Conservation (phyloP, 1,140 invertebrate genomes). For the Euschistus heros region DNA sequence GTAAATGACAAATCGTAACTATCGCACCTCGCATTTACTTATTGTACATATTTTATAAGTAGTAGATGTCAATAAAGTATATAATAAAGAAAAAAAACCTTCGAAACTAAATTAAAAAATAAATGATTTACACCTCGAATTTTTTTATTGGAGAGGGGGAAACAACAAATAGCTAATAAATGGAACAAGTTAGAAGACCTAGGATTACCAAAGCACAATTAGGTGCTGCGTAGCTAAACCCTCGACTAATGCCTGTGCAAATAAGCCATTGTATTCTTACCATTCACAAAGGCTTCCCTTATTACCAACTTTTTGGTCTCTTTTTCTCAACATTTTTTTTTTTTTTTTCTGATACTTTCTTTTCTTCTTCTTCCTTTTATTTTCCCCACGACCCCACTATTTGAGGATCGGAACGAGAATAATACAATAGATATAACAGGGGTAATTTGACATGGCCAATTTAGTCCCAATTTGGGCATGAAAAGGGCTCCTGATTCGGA, state of each 20-base stretch:
- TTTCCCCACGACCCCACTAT: neutral
- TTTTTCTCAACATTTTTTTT: neutral
- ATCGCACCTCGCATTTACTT: too few relatives aligned
- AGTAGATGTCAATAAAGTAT: too few relatives aligned
- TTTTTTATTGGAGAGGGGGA: neutral
- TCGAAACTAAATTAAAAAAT: neutral
- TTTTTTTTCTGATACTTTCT: neutral
- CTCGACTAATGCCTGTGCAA: neutral
- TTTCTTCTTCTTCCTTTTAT: neutral
- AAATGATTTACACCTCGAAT: neutral
- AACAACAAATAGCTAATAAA: neutral
- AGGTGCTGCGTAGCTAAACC: neutral
- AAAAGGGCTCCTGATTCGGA: neutral
- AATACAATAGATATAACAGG: slow-evolving; percentile 9
- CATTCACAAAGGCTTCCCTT: too few relatives aligned
- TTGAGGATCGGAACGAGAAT: neutral
- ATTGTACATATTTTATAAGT: too few relatives aligned
- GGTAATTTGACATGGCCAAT: neutral
- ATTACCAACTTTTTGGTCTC: neutral
- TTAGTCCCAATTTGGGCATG: neutral
- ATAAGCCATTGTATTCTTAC: neutral
- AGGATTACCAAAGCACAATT: neutral
- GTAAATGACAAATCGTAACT: too few relatives aligned
- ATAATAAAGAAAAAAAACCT: neutral
- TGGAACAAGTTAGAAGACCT: neutral